Percentiles rank a stretch among this genome's conserved stretches.
Conservation (phyloP, 2,888 invertebrate genomes). For the Drosophila borborema region DNA sequence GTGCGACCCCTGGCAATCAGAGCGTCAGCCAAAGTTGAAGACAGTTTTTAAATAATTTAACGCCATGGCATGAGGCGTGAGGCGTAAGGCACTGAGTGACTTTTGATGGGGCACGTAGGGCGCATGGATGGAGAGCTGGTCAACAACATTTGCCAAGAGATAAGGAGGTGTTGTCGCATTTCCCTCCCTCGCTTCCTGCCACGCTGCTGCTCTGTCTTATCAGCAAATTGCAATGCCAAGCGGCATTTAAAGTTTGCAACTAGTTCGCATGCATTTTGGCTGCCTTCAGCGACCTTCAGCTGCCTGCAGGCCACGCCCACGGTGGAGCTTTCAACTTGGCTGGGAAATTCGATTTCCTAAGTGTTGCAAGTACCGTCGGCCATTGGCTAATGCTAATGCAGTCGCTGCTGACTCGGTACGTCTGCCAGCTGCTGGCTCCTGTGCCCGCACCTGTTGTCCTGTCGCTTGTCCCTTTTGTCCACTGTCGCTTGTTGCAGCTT, state of each 20-base stretch:
- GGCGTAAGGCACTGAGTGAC: conserved; percentile 32
- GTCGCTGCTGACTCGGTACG: conserved; percentile 8
- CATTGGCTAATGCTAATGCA: conserved; percentile 54
- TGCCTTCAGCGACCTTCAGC: neutral
- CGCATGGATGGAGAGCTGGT: conserved; percentile 11
- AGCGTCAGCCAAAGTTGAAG: conserved; percentile 41
- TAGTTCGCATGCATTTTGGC: conserved; percentile 46
- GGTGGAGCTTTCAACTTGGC: conserved; percentile 22
- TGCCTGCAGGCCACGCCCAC: conserved; percentile 1
- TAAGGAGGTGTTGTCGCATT: conserved; percentile 5
- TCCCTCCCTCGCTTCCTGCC: neutral
- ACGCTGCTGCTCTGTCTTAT: conserved; percentile 24
- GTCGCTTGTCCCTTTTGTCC: conserved; percentile 14
- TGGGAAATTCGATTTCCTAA: conserved; percentile 56
- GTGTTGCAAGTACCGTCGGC: conserved; percentile 39
- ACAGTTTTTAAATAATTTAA: conserved; percentile 52
- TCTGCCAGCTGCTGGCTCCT: neutral
- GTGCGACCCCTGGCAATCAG: conserved; percentile 14
- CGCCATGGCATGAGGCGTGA: conserved; percentile 3
- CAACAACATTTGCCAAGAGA: conserved; percentile 29
- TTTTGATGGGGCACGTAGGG: conserved; percentile 45
- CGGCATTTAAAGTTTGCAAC: conserved; percentile 45
- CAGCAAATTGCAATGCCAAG: conserved; percentile 55
- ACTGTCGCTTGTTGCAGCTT: conserved; percentile 47
- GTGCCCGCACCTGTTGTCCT: conserved; percentile 13